Conservation (phyloP, 2,113 vertebrate species). For the Pan paniscus region DNA sequence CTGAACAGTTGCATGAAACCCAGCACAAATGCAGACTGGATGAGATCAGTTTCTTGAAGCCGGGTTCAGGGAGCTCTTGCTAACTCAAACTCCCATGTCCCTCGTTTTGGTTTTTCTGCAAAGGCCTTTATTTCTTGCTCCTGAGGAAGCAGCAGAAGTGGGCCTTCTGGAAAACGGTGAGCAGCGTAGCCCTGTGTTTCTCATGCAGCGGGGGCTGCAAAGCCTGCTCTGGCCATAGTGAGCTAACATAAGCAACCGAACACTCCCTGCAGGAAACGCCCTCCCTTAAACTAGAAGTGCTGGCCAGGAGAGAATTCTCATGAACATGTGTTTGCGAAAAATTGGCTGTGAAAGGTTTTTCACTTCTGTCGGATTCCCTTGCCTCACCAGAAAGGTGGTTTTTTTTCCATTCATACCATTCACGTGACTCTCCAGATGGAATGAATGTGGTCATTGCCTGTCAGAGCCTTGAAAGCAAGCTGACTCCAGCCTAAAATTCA, state of each 20-base stretch:
- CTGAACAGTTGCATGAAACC: background rate
- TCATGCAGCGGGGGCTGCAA: accelerated
- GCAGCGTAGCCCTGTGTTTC: background rate
- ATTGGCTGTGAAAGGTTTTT: background rate
- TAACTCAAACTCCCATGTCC: accelerated
- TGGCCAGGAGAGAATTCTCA: background rate
- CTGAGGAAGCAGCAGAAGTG: background rate
- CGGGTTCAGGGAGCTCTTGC: background rate
- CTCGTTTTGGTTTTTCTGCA: accelerated
- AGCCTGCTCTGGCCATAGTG: accelerated
- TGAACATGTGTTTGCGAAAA: background rate
- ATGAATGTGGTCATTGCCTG: accelerated
- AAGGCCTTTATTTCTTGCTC: background rate
- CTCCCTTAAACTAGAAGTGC: background rate
- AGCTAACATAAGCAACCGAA: accelerated
- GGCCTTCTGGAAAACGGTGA: too few relatives aligned
- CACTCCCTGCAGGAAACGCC: accelerated
- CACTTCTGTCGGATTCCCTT: background rate
- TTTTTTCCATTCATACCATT: background rate
- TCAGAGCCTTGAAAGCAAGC: background rate
- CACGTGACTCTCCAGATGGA: background rate
- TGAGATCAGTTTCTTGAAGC: background rate
- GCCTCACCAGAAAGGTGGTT: background rate
- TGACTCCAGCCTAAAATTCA: background rate
- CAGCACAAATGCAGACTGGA: background rate